Evolutionary conservation across 30 jellyfish, hydroid and myxozoan species (phyloP).

Genomic region (Aurelia sp.): DNA sequence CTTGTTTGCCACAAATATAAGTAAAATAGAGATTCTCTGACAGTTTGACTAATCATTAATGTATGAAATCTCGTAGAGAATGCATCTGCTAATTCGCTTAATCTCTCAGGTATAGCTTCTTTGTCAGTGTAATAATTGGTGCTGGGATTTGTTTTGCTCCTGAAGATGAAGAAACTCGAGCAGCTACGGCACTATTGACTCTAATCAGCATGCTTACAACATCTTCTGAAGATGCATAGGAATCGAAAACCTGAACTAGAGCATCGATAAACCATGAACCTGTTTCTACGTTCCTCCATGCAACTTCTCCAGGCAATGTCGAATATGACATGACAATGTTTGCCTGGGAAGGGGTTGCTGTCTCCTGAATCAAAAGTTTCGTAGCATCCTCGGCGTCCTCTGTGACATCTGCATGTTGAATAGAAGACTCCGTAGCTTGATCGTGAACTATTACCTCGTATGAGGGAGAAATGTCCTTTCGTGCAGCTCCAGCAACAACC

Average conservation of each 20-base stretch:
- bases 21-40: no score
- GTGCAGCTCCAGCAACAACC: background rate
- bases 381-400: background rate
- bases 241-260: slow-evolving; percentile 69
- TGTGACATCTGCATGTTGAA: background rate
- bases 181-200: slow-evolving; percentile 69
- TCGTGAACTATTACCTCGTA: slow-evolving; percentile 43
- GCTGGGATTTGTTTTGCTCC: slow-evolving; percentile 83
- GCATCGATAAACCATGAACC: slow-evolving; percentile 90
- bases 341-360: slow-evolving; percentile 60
- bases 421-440: background rate
- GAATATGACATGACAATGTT: slow-evolving; percentile 81
- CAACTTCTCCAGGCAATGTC: slow-evolving; percentile 86
- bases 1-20: no score
- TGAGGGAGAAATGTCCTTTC: background rate
- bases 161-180: slow-evolving; percentile 53
- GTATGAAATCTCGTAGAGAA: no score
- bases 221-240: slow-evolving; percentile 69
- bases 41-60: no score
- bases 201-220: slow-evolving; percentile 76
- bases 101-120: slow-evolving; percentile 43
- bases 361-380: slow-evolving; percentile 48
- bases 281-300: slow-evolving; percentile 71
- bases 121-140: slow-evolving; percentile 72
- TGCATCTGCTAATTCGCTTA: no score